A percentile compares a stretch with the other conserved stretches of the same genome.
phyloP scores from a whole-genome alignment of 2,888 invertebrate genomes.

The Magallana nippona region DNA sequence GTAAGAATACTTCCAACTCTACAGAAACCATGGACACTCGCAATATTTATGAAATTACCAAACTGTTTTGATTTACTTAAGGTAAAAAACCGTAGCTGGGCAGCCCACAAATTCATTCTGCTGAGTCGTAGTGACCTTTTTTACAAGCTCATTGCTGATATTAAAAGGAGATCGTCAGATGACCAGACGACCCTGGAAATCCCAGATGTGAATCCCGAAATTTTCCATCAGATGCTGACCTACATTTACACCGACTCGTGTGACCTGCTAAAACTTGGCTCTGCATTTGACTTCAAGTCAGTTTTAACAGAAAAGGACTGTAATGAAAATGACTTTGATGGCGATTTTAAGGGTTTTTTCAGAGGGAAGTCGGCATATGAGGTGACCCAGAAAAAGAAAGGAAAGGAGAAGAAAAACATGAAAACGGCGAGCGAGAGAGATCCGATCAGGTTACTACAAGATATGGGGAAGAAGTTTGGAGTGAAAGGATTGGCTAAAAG shows the following conservation, averaged over 20 bases:
- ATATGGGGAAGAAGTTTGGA: conserved; percentile 74
- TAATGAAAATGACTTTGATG: conserved; percentile 48
- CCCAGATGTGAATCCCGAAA: conserved; percentile 83
- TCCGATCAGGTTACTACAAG: conserved; percentile 73
- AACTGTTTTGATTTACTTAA: conserved; percentile 69
- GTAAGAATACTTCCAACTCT: too few relatives aligned
- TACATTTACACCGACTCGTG: conserved; percentile 87
- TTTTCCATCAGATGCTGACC: conserved; percentile 87
- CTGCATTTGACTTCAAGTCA: conserved; percentile 60
- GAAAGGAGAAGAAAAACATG: conserved; percentile 65
- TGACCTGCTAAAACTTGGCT: conserved; percentile 83
- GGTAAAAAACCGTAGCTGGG: conserved; percentile 84
- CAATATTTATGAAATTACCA: neutral
- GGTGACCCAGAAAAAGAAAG: conserved; percentile 62
- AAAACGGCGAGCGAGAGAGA: conserved; percentile 51
- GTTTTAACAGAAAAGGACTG: conserved; percentile 22
- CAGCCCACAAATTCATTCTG: conserved; percentile 88
- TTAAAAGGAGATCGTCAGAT: conserved; percentile 39
- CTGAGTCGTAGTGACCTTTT: conserved; percentile 85
- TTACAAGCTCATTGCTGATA: conserved; percentile 68
- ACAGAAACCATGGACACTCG: too few relatives aligned
- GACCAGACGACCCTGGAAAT: conserved; percentile 80
- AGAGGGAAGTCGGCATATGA: conserved; percentile 64
- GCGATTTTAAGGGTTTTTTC: conserved; percentile 48
- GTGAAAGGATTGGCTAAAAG: conserved; percentile 79